Evolutionary conservation across 2,888 invertebrate genomes (phyloP).

Genomic region (Drosophila vallismaia): DNA sequence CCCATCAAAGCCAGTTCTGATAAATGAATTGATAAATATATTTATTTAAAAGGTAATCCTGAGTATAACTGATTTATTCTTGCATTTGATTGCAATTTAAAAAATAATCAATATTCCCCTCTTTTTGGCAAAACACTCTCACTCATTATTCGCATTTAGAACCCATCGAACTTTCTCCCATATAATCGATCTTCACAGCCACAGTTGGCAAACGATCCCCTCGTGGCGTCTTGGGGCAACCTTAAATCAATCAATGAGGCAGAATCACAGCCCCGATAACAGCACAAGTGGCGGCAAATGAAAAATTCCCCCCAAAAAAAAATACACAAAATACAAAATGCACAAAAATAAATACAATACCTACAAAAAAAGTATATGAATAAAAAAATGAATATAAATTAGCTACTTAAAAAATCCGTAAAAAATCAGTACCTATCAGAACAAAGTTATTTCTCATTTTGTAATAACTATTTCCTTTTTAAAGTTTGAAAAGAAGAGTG

Average conservation of each 20-base stretch:
- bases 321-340: neutral
- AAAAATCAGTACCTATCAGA: no score
- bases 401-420: neutral
- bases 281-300: conserved; percentile 25
- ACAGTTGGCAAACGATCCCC: conserved; percentile 62
- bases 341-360: neutral
- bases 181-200: conserved; percentile 29
- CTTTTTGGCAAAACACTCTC: conserved; percentile 4
- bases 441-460: no score
- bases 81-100: no score
- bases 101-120: no score
- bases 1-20: neutral
- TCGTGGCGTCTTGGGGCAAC: conserved; percentile 69
- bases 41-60: neutral
- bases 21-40: neutral
- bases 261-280: conserved; percentile 56
- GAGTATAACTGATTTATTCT: no score
- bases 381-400: neutral
- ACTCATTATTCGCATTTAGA: conserved; percentile 11
- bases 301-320: conserved; percentile 5
- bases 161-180: conserved; percentile 11
- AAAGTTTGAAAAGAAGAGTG: neutral
- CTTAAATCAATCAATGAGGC: conserved; percentile 79
- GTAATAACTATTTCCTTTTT: neutral
- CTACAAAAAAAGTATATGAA: neutral